Evolutionary conservation across 2,113 vertebrate genomes (phyloP).

Genomic region (Corapipo altera): DNA sequence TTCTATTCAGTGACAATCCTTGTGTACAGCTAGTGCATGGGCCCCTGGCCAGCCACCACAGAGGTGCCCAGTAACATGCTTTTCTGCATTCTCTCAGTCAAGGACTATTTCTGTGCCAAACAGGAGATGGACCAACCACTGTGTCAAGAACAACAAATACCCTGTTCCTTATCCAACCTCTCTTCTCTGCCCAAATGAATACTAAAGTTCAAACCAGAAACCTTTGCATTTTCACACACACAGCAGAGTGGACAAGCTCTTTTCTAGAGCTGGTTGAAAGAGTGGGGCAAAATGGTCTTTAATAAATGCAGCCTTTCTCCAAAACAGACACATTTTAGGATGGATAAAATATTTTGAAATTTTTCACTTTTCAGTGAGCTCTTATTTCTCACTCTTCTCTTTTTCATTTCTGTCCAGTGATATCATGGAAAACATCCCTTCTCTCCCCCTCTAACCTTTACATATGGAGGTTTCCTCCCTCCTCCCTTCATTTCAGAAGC

Average conservation of each 20-base stretch:
- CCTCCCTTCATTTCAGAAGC: background rate
- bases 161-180: conserved; percentile 12
- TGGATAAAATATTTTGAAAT: background rate
- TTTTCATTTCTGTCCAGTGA: background rate
- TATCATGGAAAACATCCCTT: background rate
- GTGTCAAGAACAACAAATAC: conserved; percentile 38
- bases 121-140: conserved; percentile 29
- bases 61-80: conserved; percentile 32
- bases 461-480: background rate
- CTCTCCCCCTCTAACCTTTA: background rate
- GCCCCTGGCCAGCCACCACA: conserved; percentile 15
- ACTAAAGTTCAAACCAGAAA: background rate
- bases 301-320: background rate
- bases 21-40: fast-evolving
- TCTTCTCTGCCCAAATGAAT: conserved; percentile 8
- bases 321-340: background rate
- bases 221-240: background rate
- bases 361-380: background rate
- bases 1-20: background rate
- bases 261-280: background rate
- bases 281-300: background rate
- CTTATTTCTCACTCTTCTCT: background rate
- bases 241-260: background rate
- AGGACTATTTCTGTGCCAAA: conserved; percentile 25
- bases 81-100: background rate